phyloP scores from a whole-genome alignment of 2,888 invertebrate species.

The Rhaphigaster nebulosa region DNA sequence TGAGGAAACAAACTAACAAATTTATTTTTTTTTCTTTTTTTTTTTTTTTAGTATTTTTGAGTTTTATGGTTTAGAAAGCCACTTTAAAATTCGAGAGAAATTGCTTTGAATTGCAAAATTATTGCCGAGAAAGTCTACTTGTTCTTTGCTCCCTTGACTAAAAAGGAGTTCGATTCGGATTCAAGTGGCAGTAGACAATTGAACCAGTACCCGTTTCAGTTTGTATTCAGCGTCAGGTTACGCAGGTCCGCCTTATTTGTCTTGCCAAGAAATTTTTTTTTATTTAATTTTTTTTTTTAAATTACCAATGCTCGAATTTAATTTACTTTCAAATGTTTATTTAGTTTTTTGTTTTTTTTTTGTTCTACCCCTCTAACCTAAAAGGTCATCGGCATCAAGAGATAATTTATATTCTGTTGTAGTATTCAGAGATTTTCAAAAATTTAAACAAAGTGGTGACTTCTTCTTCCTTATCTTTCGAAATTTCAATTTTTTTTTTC shows the following conservation, averaged over 20 bases:
- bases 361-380: no score
- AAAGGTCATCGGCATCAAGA: no score
- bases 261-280: not conserved
- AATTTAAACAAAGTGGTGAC: no score
- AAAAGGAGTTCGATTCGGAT: not conserved
- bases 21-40: not conserved
- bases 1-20: not conserved
- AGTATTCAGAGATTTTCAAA: no score
- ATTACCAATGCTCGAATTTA: no score
- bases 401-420: no score
- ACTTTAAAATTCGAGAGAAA: not conserved
- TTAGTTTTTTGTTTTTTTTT: no score
- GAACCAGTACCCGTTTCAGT: not conserved
- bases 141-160: not conserved
- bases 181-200: not conserved
- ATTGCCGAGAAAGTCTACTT: not conserved
- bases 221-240: not conserved
- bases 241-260: not conserved
- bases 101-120: not conserved
- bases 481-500: no score
- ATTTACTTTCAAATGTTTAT: no score
- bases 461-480: no score
- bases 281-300: no score
- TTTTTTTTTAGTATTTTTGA: no score
- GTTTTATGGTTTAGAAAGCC: not conserved